A percentile compares a stretch with the other conserved stretches of the same genome.
Evolutionary conservation across 2,797 vertebrate genomes (phyloP).

Genomic region (Ctenopoma kingsleyae): DNA sequence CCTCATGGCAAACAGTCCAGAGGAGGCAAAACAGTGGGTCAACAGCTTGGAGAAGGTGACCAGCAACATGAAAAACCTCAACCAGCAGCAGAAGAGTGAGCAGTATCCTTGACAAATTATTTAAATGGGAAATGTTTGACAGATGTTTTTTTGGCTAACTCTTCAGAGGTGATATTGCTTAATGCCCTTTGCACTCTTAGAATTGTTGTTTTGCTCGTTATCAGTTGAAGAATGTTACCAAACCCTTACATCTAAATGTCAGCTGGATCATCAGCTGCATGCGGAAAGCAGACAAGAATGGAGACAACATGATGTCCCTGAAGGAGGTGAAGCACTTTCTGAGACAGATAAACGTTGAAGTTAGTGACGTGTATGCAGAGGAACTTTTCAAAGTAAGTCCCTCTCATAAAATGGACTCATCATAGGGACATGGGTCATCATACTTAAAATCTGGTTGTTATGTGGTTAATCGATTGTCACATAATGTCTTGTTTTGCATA

Average conservation of each 20-base stretch:
- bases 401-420: background rate
- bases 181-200: background rate
- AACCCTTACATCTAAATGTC: constrained; percentile 84
- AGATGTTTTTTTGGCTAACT: too few relatives aligned
- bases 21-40: constrained; percentile 89
- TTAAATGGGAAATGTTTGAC: background rate
- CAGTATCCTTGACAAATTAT: constrained; percentile 92
- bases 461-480: background rate
- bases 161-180: background rate
- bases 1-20: constrained; percentile 84
- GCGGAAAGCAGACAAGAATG: constrained; percentile 94
- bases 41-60: constrained; percentile 90
- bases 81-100: constrained; percentile 88
- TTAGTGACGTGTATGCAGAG: constrained; percentile 89
- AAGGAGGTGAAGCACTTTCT: constrained; percentile 95
- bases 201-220: background rate
- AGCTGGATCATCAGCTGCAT: constrained; percentile 97
- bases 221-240: background rate
- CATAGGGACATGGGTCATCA: background rate
- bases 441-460: background rate
- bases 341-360: constrained; percentile 91
- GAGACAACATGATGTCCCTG: constrained; percentile 94
- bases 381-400: constrained; percentile 88
- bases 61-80: constrained; percentile 86
- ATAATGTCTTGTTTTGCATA: constrained; percentile 64